Percentiles rank a stretch among this genome's conserved stretches.
Evolutionary conservation across 2,797 vertebrate genomes (phyloP).

Genomic region (Sparidentex hasta): DNA sequence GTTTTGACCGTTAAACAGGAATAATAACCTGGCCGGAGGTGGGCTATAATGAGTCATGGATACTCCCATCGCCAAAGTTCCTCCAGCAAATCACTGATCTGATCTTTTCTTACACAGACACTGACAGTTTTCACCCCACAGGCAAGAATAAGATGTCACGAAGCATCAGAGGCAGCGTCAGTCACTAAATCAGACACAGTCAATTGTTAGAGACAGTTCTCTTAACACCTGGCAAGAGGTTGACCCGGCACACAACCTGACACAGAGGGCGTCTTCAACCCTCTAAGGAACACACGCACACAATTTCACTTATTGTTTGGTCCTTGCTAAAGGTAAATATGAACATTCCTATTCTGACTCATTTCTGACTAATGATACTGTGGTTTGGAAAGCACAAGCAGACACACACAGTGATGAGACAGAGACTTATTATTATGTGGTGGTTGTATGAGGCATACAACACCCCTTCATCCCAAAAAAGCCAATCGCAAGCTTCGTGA

Average conservation of each 20-base stretch:
- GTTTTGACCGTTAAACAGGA: no score
- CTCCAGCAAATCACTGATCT: constrained; percentile 22
- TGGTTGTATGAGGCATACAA: no score
- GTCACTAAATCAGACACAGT: constrained; percentile 34
- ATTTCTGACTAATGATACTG: constrained; percentile 40
- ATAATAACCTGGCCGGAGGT: not conserved
- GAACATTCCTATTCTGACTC: constrained; percentile 28
- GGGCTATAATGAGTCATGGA: not conserved
- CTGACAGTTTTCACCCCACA: constrained; percentile 54
- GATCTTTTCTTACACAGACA: constrained; percentile 21
- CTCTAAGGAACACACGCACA: constrained; percentile 11
- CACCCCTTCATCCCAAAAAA: no score
- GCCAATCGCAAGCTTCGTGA: no score
- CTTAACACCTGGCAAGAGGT: constrained; percentile 38
- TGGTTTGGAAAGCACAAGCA: constrained; percentile 26
- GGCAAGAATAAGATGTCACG: constrained; percentile 57
- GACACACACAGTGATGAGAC: constrained; percentile 48
- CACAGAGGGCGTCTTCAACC: constrained; percentile 33
- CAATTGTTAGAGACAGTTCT: constrained; percentile 31
- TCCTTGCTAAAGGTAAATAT: constrained; percentile 24
- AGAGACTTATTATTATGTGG: constrained; percentile 36
- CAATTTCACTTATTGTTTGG: not conserved
- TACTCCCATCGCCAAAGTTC: not conserved
- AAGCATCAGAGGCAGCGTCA: constrained; percentile 43
- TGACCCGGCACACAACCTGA: constrained; percentile 23